A percentile compares a stretch with the other conserved stretches of the same genome.
phyloP scores from a whole-genome alignment of 2,113 vertebrate genomes.

The Cebus imitator region DNA sequence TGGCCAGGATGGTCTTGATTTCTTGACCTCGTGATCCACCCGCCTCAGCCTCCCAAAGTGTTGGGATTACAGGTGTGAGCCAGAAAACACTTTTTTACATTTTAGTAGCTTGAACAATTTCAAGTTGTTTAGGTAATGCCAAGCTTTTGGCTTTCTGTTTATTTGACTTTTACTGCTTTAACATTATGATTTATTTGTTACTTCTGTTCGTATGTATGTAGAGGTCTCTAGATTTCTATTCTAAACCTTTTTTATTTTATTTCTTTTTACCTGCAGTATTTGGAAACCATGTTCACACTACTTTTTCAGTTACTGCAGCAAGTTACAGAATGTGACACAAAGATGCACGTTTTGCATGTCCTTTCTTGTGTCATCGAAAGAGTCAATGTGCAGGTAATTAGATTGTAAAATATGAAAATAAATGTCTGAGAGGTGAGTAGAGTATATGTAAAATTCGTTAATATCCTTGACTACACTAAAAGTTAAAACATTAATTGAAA shows the following conservation, averaged over 20 bases:
- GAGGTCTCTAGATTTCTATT: neutral
- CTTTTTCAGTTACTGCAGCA: constrained; percentile 97
- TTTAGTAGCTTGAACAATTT: neutral
- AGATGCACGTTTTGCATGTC: constrained; percentile 98
- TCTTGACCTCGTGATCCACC: no score
- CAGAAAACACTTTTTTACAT: neutral
- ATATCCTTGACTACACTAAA: neutral
- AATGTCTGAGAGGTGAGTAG: neutral
- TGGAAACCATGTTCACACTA: constrained; percentile 95
- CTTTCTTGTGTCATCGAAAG: constrained; percentile 98
- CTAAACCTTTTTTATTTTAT: neutral
- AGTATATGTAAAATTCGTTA: neutral
- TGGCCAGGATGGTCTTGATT: no score
- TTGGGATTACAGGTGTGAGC: no score
- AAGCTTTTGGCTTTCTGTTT: neutral
- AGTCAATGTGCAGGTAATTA: constrained; percentile 94
- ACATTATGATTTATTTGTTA: neutral
- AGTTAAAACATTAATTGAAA: neutral
- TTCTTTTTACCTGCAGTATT: constrained; percentile 86
- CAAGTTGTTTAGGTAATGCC: constrained; percentile 12
- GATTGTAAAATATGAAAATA: constrained; percentile 33
- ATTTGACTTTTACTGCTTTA: neutral
- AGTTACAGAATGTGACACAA: constrained; percentile 98
- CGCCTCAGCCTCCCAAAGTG: no score
- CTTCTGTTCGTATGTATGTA: neutral